Conservation (phyloP, 1,140 invertebrate genomes). For the Lithobius niger region DNA sequence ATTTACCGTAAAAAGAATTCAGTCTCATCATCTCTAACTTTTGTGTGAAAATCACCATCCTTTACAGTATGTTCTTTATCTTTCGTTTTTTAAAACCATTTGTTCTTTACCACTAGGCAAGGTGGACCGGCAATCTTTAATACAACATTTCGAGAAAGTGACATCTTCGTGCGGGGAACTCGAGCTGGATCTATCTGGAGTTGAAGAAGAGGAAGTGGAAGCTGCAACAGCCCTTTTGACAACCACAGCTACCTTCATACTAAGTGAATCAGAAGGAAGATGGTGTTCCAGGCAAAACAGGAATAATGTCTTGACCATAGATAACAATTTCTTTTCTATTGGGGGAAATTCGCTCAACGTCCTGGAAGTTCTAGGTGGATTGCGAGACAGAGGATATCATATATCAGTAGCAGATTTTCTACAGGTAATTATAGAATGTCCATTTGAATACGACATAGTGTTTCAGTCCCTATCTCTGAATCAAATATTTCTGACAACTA, state of each 20-base stretch:
- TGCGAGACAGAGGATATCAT: conserved; percentile 59
- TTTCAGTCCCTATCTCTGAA: too few relatives aligned
- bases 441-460: conserved; percentile 29
- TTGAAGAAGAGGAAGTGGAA: not conserved
- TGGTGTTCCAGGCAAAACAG: conserved; percentile 14
- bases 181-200: conserved; percentile 47
- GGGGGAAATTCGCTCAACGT: conserved; percentile 78
- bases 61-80: too few relatives aligned
- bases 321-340: conserved; percentile 63
- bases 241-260: not conserved
- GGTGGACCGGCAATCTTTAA: conserved; percentile 57
- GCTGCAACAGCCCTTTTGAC: not conserved
- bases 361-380: conserved; percentile 53
- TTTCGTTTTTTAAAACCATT: too few relatives aligned
- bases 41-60: too few relatives aligned
- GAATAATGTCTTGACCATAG: conserved; percentile 20
- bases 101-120: conserved; percentile 35
- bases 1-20: too few relatives aligned
- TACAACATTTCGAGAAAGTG: conserved; percentile 46
- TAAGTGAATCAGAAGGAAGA: conserved; percentile 14
- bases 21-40: too few relatives aligned
- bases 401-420: conserved; percentile 41
- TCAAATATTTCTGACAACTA: too few relatives aligned
- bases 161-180: conserved; percentile 32
- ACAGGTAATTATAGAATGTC: conserved; percentile 9